A percentile compares a stretch with the other conserved stretches of the same genome.
Evolutionary conservation across 2,113 vertebrate genomes (phyloP).

Genomic region (Ia io): DNA sequence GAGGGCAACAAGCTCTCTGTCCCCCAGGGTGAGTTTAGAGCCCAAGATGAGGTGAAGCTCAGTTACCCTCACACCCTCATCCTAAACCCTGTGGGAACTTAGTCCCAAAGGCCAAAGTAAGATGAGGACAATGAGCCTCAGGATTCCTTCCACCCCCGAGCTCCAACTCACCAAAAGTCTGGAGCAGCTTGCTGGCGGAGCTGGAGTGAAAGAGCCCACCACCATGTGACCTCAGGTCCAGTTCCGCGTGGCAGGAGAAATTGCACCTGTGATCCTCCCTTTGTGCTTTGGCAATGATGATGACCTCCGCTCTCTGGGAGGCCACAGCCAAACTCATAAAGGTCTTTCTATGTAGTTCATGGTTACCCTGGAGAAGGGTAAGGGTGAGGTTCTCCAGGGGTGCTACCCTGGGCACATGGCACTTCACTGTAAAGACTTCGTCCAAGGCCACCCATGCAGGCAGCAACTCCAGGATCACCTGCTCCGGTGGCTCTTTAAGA

Average conservation of each 20-base stretch:
- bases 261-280: constrained; percentile 49
- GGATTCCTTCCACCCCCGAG: neutral
- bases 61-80: neutral
- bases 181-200: constrained; percentile 26
- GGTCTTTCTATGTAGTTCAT: constrained; percentile 38
- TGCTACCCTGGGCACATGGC: constrained; percentile 53
- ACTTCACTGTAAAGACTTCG: constrained; percentile 54
- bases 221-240: constrained; percentile 48
- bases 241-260: constrained; percentile 52
- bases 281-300: constrained; percentile 43
- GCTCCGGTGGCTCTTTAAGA: constrained; percentile 64
- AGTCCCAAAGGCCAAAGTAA: neutral
- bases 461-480: constrained; percentile 64
- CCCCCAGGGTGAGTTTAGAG: neutral
- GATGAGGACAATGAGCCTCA: neutral
- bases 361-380: constrained; percentile 52
- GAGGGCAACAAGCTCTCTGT: neutral
- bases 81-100: neutral
- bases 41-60: neutral
- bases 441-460: constrained; percentile 56
- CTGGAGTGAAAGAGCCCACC: constrained; percentile 18
- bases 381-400: constrained; percentile 65
- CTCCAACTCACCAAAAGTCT: constrained; percentile 65
- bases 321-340: constrained; percentile 32
- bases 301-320: constrained; percentile 42